Evolutionary conservation across 2,888 invertebrate species (phyloP), one percentile per base, ranked within the genome.

Genomic region (Phoronis australis): DNA sequence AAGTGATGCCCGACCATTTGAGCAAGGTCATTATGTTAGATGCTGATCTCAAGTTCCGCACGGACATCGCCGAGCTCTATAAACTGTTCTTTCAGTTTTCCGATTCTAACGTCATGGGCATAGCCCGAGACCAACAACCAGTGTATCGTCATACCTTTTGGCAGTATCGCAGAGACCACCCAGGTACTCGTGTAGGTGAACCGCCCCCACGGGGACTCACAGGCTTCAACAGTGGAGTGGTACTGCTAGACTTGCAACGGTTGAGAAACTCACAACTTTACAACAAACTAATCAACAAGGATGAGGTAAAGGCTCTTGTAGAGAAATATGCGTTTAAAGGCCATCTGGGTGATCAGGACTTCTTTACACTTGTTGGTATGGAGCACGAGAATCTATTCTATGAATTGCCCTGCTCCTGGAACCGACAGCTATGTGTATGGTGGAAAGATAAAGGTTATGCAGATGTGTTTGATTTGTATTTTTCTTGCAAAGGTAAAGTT

Each of bases 291-390:
- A 75, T 79, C 5, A 59, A 62, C 35, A 56, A 59, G 2, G 58
- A 69, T 1, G 47, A 50, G 18, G 52, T 79, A 1, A 52, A 62
- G 21, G 45, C 53, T 3, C 50, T 79, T 20, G 68, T 75, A 15
- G 48, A 69, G 15, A 77, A 79, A 57, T 81, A 78, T 60, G 53
- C 61, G 23, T 76, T 77, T 53, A 66, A 70, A 55, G 76, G 75
- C 21, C 87, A 88, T 72, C 79, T 90, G 25, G 89, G 89, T 1
- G 89, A 90, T 75, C 89, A 90, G 75, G 88, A 88, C 77, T 87
- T 87, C 75, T 88, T 85, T 69, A 86, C 87, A 0, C 74, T 88
- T 27, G 65, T 88, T 9, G 85, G 84, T 9, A 82, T 83, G 59
- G 87, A 88, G 64, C 80, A 84, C 62, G 85, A 85, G 5, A 81